Base-by-base conservation (phyloP, 2,888 invertebrate species). In the Patella pellucida region DNA sequence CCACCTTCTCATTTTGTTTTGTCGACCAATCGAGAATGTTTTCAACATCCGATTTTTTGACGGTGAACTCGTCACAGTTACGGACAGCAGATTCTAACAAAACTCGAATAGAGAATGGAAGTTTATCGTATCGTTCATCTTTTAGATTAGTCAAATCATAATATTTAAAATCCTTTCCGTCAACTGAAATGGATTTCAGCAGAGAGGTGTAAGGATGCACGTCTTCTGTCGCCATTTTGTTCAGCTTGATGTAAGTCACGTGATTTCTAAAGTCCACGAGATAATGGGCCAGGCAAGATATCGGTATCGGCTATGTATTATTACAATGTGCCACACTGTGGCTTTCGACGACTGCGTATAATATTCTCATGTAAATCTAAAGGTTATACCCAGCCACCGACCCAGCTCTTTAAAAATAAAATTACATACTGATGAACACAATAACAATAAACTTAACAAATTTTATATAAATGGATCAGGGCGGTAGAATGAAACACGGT, bases 41-140 rank as follows among this genome's bases (percentile, higher is more conserved):
- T 81, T 95, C 92, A 0, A 99, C 97, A 92, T 99, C 98, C 80
- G 94, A 80, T 70, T 85, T 77, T 52, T 77, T 79, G 16, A 98
- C 95, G 90, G 97, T 96, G 91, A 99, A 98, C 87, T 95, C 95
- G 91, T 99, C 99, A 91, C 99, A 99, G 92, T 97, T 97, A 74
- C 99, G 93, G 1, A 99, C 95, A 52, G 97, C 97, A 0, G 98
- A 97, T 92, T 99, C 99, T 88, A 99, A 92, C 0, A 99, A 93
- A 1, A 98, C 95, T 80, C 97, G 93, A 84, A 99, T 95, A 11
- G 97, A 97, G 92, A 94, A 98, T 0, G 99, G 99, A 14, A 99
- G 93, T 67, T 87, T 86, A 12, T 85, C 70, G 72, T 74, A 75
- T 51, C 78, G 69, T 1, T 51, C 52, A 52, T 78, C 75, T 23